phyloP scores from a whole-genome alignment of 2,113 vertebrate genomes.

The Tupaia chinensis region DNA sequence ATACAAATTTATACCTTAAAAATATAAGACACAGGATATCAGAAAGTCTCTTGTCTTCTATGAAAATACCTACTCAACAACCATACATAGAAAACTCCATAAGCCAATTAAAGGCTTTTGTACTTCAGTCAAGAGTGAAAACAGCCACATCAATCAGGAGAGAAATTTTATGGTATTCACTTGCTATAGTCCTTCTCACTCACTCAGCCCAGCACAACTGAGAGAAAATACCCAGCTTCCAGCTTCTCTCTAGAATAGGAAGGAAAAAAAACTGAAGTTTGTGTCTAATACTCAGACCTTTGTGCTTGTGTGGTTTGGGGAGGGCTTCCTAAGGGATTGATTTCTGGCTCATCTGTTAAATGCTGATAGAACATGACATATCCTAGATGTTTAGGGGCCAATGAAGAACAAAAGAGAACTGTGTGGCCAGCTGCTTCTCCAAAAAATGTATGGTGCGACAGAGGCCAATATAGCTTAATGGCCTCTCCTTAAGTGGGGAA shows the following conservation, averaged over 20 bases:
- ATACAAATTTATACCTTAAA: not conserved
- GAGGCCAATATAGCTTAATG: too few species aligned
- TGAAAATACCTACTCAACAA: not conserved
- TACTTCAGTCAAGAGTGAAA: not conserved
- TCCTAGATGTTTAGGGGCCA: not conserved
- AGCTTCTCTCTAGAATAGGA: not conserved
- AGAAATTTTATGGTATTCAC: not conserved
- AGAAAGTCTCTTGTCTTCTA: not conserved
- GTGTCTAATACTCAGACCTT: not conserved
- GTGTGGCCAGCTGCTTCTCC: accelerated
- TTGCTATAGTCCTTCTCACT: not conserved
- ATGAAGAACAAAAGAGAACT: not conserved
- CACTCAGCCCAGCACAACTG: not conserved
- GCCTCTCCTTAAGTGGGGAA: not conserved
- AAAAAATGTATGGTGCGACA: too few species aligned
- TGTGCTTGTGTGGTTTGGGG: not conserved
- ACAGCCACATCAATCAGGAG: not conserved
- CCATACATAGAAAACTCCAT: not conserved
- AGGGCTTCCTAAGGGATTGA: not conserved
- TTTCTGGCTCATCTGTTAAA: not conserved
- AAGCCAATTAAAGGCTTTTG: not conserved
- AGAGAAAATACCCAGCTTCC: not conserved
- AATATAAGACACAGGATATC: not conserved
- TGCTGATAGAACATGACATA: too few species aligned
- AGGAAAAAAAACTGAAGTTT: not conserved